Evolutionary conservation across 2,797 vertebrate species (phyloP).

Genomic region (Cyclopterus lumpus): DNA sequence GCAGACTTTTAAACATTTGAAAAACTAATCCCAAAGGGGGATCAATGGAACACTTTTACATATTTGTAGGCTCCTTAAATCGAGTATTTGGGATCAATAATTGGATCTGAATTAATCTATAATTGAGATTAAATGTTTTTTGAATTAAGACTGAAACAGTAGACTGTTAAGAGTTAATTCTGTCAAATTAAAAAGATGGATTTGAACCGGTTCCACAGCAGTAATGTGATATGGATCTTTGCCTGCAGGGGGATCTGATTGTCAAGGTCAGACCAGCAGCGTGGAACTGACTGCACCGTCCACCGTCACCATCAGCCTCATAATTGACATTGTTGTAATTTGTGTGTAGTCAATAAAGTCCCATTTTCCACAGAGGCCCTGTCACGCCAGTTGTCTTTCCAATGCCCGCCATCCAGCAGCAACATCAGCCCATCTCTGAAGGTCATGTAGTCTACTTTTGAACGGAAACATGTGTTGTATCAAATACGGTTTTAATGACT

Average conservation of each 20-base stretch:
- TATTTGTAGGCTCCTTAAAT: neutral
- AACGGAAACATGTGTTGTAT: neutral
- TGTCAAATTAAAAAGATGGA: neutral
- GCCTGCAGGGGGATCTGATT: constrained; percentile 16
- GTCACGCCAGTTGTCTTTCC: constrained; percentile 27
- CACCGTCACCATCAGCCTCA: constrained; percentile 30
- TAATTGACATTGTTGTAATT: neutral
- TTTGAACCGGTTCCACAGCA: neutral
- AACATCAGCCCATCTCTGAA: neutral
- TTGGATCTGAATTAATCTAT: too few species aligned
- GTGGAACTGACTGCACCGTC: constrained; percentile 31
- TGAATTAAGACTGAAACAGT: too few species aligned
- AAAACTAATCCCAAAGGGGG: neutral
- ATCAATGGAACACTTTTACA: too few species aligned
- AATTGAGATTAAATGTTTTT: too few species aligned
- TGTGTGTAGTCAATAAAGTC: constrained; percentile 43
- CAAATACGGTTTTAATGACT: neutral
- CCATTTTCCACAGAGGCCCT: constrained; percentile 16
- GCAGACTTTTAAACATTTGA: constrained; percentile 20
- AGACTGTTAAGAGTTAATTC: neutral
- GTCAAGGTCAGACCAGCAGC: constrained; percentile 30
- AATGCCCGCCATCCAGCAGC: neutral
- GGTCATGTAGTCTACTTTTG: neutral
- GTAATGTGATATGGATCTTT: constrained; percentile 37
- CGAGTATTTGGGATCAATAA: too few species aligned